phyloP scores from a whole-genome alignment of 2,797 vertebrate genomes.

The Stomatorhinus walkeri region DNA sequence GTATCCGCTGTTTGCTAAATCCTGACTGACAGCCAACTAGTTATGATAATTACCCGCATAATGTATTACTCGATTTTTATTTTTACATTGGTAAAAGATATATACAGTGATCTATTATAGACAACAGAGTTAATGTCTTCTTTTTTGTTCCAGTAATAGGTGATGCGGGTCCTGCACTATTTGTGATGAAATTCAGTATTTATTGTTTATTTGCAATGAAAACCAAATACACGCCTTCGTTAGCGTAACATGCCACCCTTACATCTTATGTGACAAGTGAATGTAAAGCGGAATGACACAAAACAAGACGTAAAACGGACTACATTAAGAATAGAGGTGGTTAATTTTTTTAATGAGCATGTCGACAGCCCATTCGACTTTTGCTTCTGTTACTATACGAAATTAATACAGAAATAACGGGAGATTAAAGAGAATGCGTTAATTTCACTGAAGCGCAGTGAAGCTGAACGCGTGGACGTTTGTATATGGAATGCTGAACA shows the following conservation, averaged over 20 bases:
- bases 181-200: not conserved
- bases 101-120: not conserved
- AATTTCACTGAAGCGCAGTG: not conserved
- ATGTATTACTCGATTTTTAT: not conserved
- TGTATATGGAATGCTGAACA: constrained; percentile 17
- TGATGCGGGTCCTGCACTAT: not conserved
- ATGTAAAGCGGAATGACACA: not conserved
- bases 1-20: not conserved
- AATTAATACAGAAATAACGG: not conserved
- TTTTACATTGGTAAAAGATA: not conserved
- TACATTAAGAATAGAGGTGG: not conserved
- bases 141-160: not conserved
- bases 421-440: not conserved
- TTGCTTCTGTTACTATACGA: not conserved
- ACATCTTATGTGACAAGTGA: not conserved
- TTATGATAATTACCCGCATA: not conserved
- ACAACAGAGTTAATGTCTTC: not conserved
- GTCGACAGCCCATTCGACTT: not conserved
- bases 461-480: constrained; percentile 28
- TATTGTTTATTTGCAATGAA: not conserved
- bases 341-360: not conserved
- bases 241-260: not conserved
- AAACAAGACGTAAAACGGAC: not conserved
- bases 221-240: not conserved
- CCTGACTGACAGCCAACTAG: not conserved